phyloP scores from a whole-genome alignment of 2,797 vertebrate species.

The Monodelphis domestica region DNA sequence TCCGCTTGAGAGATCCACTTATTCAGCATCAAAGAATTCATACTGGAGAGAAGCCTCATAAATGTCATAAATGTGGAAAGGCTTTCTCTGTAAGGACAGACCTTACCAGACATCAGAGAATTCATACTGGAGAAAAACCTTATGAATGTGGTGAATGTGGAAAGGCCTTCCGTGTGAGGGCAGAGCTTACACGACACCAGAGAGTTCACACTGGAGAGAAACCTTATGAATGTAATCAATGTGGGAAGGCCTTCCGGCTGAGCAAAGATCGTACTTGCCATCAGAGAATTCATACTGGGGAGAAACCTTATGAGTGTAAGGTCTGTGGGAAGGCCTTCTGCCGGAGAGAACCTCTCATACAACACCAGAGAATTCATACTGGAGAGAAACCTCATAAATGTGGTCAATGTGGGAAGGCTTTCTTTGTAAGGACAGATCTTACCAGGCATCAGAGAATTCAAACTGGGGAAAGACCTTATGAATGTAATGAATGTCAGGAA shows the following conservation, averaged over 20 bases:
- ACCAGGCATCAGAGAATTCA: slow-evolving; percentile 6
- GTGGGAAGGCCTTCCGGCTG: slow-evolving; percentile 71
- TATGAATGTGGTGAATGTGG: slow-evolving; percentile 69
- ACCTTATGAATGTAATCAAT: slow-evolving; percentile 70
- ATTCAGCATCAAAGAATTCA: slow-evolving; percentile 71
- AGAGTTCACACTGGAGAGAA: slow-evolving; percentile 75
- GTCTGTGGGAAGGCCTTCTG: background rate
- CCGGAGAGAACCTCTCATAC: slow-evolving; percentile 20
- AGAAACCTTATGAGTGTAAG: slow-evolving; percentile 55
- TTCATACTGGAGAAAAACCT: slow-evolving; percentile 73
- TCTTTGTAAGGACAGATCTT: slow-evolving; percentile 24
- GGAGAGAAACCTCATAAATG: background rate
- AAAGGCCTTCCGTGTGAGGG: slow-evolving; percentile 65
- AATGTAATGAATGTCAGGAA: background rate
- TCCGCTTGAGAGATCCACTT: slow-evolving; percentile 71
- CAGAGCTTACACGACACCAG: slow-evolving; percentile 67
- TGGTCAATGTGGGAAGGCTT: slow-evolving; percentile 14
- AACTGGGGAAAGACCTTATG: slow-evolving; percentile 13
- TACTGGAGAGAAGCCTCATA: slow-evolving; percentile 72
- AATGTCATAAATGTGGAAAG: slow-evolving; percentile 74
- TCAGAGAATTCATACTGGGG: slow-evolving; percentile 64
- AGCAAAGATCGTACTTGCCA: slow-evolving; percentile 73
- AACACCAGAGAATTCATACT: slow-evolving; percentile 15
- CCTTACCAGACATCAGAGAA: slow-evolving; percentile 69
- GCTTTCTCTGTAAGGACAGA: slow-evolving; percentile 71